Conservation (phyloP, 2,888 invertebrate species). For the Meteorus cinctellus region DNA sequence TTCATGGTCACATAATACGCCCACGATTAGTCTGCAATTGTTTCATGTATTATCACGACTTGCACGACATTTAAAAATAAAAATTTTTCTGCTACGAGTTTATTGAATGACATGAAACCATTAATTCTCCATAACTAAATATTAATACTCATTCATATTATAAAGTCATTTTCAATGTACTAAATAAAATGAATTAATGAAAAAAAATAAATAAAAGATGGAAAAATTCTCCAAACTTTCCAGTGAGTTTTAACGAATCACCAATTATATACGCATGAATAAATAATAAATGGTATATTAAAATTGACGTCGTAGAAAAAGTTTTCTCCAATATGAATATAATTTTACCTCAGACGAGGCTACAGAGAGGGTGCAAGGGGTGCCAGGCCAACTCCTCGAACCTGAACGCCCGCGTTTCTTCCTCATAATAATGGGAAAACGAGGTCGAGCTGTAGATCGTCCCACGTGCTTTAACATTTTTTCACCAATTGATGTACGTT, state of each 20-base stretch:
- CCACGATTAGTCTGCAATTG: slow-evolving; percentile 5
- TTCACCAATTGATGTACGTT: slow-evolving; percentile 33
- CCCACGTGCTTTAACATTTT: slow-evolving; percentile 68
- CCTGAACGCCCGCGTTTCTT: slow-evolving; percentile 67
- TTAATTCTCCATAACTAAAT: too few relatives aligned
- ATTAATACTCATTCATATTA: too few relatives aligned
- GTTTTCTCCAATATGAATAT: slow-evolving; percentile 17
- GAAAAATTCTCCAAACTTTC: background rate
- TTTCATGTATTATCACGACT: slow-evolving; percentile 2
- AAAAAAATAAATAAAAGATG: background rate
- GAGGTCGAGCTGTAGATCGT: slow-evolving; percentile 60
- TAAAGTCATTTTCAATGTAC: too few relatives aligned
- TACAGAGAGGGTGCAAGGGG: slow-evolving; percentile 65
- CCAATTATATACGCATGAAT: slow-evolving; percentile 19
- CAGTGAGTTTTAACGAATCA: slow-evolving; percentile 26
- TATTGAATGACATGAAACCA: too few relatives aligned
- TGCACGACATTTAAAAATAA: background rate
- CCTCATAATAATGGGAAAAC: slow-evolving; percentile 58
- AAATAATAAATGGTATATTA: slow-evolving; percentile 20
- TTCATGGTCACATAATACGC: slow-evolving; percentile 19
- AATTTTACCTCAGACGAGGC: slow-evolving; percentile 66
- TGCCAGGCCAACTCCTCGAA: slow-evolving; percentile 70
- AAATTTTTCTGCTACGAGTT: background rate
- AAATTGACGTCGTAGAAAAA: slow-evolving; percentile 12
- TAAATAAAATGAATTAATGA: background rate